phyloP scores from a whole-genome alignment of 2,797 vertebrate genomes.

The Falco concolor region DNA sequence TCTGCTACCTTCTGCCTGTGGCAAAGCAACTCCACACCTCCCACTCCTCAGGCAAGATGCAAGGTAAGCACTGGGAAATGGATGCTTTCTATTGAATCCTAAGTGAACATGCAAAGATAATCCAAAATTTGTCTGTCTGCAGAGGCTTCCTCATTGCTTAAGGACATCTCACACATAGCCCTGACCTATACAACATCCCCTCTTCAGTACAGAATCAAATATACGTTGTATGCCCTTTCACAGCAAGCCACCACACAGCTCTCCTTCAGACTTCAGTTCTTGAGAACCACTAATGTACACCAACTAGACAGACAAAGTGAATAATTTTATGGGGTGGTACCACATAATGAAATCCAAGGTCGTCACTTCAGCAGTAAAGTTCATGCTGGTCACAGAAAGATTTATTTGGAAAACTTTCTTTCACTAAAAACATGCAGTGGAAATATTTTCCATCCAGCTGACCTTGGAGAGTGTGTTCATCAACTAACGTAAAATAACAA shows the following conservation, averaged over 20 bases:
- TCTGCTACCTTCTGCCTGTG: neutral
- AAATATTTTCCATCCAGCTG: constrained; percentile 32
- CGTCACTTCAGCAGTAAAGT: neutral
- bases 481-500: neutral
- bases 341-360: neutral
- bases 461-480: neutral
- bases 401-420: constrained; percentile 14
- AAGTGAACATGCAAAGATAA: neutral
- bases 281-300: neutral
- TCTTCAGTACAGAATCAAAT: neutral
- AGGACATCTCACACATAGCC: neutral
- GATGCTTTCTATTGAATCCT: neutral
- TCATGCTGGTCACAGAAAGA: neutral
- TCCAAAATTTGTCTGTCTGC: neutral
- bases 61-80: neutral
- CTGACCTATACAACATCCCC: neutral
- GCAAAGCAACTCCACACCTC: neutral
- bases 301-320: neutral
- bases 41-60: neutral
- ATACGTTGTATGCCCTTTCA: neutral
- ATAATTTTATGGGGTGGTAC: neutral
- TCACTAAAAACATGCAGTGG: neutral
- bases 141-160: neutral
- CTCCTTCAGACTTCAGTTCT: neutral
- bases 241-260: neutral